Base-by-base conservation (phyloP, 2,797 vertebrate species). In the Ctenopoma multispine region DNA sequence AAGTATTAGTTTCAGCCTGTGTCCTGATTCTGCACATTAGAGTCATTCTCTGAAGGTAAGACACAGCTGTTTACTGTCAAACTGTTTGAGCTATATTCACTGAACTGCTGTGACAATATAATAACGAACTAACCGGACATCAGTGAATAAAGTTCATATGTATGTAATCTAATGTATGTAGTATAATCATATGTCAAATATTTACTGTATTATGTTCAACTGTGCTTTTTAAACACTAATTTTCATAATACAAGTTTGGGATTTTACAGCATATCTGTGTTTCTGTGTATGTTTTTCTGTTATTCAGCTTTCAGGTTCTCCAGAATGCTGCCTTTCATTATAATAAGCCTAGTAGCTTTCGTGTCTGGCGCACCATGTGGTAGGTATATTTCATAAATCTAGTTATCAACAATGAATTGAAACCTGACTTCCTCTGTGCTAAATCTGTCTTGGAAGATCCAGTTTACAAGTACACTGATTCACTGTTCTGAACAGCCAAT, bases 281-380 rank as follows among this genome's bases (percentile, higher is more conserved):
- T 12, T 13, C 13, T 38, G 36, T 31, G 36, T 38, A 36, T 9
- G 3, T 72, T 43, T 24, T 60, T 66, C 17, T 69, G 21, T 80
- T 62, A 18, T 81, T 20, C 36, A 80, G 67, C n/a, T n/a, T n/a
- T n/a, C 68, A 90, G 86, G 63, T 83, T 54, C 57, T 59, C 41
- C 59, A 85, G 20, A 81, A 94, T 95, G 93, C 61, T 87, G 51
- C 40, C 38, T 55, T 64, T 91, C 36, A 23, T 91, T 6, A 18
- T 93, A 55, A 44, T 93, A 34, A 36, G 51, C 18, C 70, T 94
- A 7, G 9, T 94, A 57, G 84, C 85, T 46, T 75, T 90, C 67
- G 70, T 78, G 20, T 87, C 65, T 13, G 82, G 82, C 51, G 75
- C 75, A 50, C 74, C 86, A 63, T 91, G 83, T 56, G 89, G 94